Evolutionary conservation across 35 echinoderm and acorn worm genomes (phyloP), one percentile per base, ranked within the genome.

Genomic region (Amphiura filiformis): DNA sequence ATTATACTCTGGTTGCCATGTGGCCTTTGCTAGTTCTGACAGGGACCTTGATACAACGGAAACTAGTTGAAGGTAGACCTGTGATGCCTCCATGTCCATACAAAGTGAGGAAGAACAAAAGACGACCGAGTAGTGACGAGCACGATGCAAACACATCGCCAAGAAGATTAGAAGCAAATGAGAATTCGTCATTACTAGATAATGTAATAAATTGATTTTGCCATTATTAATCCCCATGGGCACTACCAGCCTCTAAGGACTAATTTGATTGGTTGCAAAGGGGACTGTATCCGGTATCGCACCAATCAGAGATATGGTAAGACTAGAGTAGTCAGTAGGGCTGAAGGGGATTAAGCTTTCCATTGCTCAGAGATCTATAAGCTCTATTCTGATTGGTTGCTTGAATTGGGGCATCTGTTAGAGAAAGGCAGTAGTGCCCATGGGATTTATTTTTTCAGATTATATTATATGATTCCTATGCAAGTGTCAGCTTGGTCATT

Each of bases 1-100:
- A 94, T 65, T 87, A 79, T 31, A 37, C 61, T 33, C 93, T 94
- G 0, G 57, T 81, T 22, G 57, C 36, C 0, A 32, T 90, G 2
- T 94, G 93, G 93, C 76, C 70, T 23, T 0, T 91, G 0, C 52
- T 87, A 15, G 36, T 82, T 26, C 31, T 94, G n/a, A 22, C 75
- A 3, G 93, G 93, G 0, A 84, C 87, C 30, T 36, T 78, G 13
- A 35, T 81, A 31, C 93, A 94, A 18, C 65, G 75, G n/a, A 34
- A 39, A 1, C 84, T 94, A 40, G 90, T 88, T 2, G 81, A 39
- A 44, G 61, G 80, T 9, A 44, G 42, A 23, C 57, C 83, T 26
- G 44, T 28, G 38, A 91, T 94, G 84, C 93, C 93, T 0, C 31
- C 61, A 26, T 94, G 93, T 75, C 84, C 88, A 1, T 94, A 91